These are phyloP conservation scores for Ophioninae sp. DNA, from an alignment of 2,888 invertebrate genomes.

Conservation along the genomic window DNA sequence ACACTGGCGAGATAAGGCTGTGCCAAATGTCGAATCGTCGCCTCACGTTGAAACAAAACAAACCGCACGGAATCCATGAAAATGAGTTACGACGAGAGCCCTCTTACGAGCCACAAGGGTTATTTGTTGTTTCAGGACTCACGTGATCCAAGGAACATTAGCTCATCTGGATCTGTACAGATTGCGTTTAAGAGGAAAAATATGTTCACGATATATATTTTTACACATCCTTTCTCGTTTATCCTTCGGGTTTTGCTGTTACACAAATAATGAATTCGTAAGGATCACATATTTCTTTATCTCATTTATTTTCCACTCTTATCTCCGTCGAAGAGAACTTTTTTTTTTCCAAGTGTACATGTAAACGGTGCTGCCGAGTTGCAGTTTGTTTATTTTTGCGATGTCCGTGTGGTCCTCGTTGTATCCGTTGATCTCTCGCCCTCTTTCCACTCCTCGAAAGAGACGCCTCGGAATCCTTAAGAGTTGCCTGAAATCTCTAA, in stretches of 20 bases:
- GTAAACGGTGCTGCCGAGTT: constrained; percentile 51
- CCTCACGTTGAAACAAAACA: constrained; percentile 68
- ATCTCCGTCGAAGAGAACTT: constrained; percentile 26
- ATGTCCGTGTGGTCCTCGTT: constrained; percentile 6
- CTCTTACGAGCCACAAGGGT: constrained; percentile 39
- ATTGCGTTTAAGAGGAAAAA: constrained; percentile 4
- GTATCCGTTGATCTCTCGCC: background rate
- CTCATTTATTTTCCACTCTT: constrained; percentile 21
- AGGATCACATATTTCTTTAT: constrained; percentile 33
- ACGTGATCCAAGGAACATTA: constrained; percentile 48
- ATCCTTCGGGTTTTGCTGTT: constrained; percentile 8
- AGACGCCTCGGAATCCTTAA: background rate
- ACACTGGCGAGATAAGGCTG: constrained; percentile 55
- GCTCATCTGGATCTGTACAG: background rate
- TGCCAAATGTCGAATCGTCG: constrained; percentile 66
- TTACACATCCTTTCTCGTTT: constrained; percentile 5
- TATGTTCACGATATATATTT: constrained; percentile 14
- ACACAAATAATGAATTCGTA: constrained; percentile 30
- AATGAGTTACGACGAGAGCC: constrained; percentile 60
- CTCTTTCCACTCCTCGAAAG: background rate
- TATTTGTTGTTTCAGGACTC: constrained; percentile 70
- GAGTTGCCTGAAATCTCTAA: background rate
- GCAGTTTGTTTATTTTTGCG: constrained; percentile 54
- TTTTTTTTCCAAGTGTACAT: constrained; percentile 21
- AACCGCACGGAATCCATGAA: constrained; percentile 29